These are phyloP conservation scores for Lipophrys pholis DNA, from an alignment of 2,113 vertebrate genomes.

Conservation along the genomic window DNA sequence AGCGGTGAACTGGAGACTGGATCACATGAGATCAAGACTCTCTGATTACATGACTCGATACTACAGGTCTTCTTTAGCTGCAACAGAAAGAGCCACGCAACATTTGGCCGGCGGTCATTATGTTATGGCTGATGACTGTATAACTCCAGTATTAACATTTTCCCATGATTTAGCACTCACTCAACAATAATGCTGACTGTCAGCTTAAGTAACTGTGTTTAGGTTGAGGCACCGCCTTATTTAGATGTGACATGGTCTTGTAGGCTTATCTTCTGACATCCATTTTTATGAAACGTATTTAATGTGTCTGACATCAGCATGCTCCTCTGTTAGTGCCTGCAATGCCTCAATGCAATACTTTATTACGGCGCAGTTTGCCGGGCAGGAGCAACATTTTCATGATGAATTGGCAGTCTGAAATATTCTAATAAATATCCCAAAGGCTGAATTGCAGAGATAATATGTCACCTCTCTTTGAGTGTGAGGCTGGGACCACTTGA, in stretches of 20 bases:
- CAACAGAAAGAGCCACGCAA: too few species aligned
- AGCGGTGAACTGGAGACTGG: too few species aligned
- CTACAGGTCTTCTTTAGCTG: too few species aligned
- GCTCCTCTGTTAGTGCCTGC: conserved; percentile 25
- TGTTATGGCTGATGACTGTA: too few species aligned
- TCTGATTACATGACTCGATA: too few species aligned
- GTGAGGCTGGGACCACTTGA: conserved; percentile 56
- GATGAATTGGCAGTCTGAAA: conserved; percentile 61
- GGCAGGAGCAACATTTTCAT: conserved; percentile 54
- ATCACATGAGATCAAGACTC: too few species aligned
- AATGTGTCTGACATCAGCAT: conserved; percentile 11
- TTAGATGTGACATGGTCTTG: background rate
- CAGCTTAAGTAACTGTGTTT: too few species aligned
- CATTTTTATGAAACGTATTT: background rate
- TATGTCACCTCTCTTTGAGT: conserved; percentile 56
- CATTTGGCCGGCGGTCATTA: too few species aligned
- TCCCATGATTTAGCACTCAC: too few species aligned
- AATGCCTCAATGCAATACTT: conserved; percentile 39
- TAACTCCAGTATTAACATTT: too few species aligned
- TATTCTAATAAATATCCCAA: conserved; percentile 67
- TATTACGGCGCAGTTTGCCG: conserved; percentile 24
- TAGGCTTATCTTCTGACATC: background rate
- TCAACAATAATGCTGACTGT: too few species aligned
- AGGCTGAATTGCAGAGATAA: conserved; percentile 63
- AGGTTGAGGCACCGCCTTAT: too few species aligned